Conservation (phyloP, 1,140 invertebrate species). For the Meloidogyne hapla region DNA sequence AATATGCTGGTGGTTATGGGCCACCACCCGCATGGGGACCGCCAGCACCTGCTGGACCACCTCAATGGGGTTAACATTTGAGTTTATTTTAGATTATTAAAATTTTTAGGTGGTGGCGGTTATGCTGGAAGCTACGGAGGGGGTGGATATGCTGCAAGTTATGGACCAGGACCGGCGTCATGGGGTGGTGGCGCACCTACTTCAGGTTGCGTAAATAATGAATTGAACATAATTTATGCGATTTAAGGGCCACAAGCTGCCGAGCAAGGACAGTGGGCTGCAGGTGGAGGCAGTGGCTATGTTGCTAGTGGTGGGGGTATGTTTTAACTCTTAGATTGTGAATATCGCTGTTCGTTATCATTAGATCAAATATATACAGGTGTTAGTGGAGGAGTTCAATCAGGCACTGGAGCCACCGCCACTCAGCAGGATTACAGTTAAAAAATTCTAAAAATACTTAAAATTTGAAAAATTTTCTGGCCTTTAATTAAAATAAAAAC, state of each 20-base stretch:
- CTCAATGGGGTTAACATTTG: neutral
- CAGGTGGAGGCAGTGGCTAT: constrained; percentile 9
- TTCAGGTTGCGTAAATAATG: too few species aligned
- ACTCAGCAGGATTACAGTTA: constrained; percentile 12
- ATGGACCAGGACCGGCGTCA: constrained; percentile 4
- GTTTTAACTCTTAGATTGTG: neutral
- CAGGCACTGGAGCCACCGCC: neutral
- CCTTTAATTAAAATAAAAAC: too few species aligned
- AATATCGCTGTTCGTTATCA: neutral
- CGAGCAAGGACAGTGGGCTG: constrained; percentile 31
- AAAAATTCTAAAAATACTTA: neutral
- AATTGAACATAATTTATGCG: too few species aligned
- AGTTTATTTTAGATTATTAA: neutral
- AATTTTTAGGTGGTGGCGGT: constrained; percentile 4
- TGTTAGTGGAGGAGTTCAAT: neutral
- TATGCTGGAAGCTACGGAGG: constrained; percentile 42
- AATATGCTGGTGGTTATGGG: constrained; percentile 33
- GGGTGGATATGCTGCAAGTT: constrained; percentile 10
- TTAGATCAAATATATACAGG: neutral
- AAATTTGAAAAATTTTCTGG: neutral
- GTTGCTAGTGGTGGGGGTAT: constrained; percentile 4
- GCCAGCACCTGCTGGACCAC: neutral
- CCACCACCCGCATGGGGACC: constrained; percentile 1
- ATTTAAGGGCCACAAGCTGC: constrained; percentile 22
- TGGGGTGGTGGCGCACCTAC: constrained; percentile 29